These are phyloP conservation scores for Spialia ferax DNA, from an alignment of 2,888 invertebrate genomes.

Conservation along the genomic window DNA sequence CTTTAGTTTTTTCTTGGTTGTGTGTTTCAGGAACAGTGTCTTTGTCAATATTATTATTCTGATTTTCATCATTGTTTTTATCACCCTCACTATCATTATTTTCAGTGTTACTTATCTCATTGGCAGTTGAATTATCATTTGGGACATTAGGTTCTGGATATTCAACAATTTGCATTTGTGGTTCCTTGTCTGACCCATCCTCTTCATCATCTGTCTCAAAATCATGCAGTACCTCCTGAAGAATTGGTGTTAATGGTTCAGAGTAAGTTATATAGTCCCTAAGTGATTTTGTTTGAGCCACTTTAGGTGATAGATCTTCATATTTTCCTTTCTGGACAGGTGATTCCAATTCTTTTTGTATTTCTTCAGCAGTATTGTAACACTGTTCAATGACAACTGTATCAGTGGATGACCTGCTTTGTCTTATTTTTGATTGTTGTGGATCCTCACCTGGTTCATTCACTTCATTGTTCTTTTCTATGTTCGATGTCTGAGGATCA, in stretches of 20 bases:
- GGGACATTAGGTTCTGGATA: constrained; percentile 45
- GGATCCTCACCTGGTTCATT: constrained; percentile 69
- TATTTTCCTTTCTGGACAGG: constrained; percentile 6
- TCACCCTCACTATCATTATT: constrained; percentile 35
- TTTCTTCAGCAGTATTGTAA: constrained; percentile 67
- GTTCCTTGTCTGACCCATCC: constrained; percentile 47
- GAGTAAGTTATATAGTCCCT: constrained; percentile 68
- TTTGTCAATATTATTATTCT: not conserved
- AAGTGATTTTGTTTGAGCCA: constrained; percentile 54
- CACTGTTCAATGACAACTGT: constrained; percentile 68
- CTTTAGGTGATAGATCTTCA: constrained; percentile 3
- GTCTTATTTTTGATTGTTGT: constrained; percentile 61
- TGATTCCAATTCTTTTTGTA: constrained; percentile 49
- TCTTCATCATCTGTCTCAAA: constrained; percentile 68
- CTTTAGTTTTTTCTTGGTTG: not conserved
- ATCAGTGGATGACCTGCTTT: constrained; percentile 72
- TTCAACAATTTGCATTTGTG: constrained; percentile 61
- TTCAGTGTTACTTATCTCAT: constrained; percentile 46
- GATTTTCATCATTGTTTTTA: not conserved
- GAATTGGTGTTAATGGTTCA: constrained; percentile 68
- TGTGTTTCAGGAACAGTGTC: not conserved
- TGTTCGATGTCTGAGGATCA: constrained; percentile 41
- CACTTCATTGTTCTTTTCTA: constrained; percentile 56
- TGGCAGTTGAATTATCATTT: constrained; percentile 41
- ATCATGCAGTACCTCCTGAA: constrained; percentile 69